phyloP scores from a whole-genome alignment of 2,888 invertebrate species.

The Augiades crinisus region DNA sequence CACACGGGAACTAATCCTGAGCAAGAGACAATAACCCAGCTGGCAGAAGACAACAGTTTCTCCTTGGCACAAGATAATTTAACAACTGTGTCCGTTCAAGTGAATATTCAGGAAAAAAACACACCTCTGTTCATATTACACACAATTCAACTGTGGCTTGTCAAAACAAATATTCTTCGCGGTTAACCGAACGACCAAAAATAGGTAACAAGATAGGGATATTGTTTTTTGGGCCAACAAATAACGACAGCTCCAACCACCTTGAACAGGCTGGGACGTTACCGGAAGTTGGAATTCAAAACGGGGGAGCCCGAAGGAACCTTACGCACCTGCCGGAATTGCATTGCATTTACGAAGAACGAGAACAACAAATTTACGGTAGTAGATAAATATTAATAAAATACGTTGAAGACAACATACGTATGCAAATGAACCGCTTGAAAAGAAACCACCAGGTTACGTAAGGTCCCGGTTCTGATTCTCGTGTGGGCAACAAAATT shows the following conservation, averaged over 20 bases:
- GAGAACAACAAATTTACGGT: too few species aligned
- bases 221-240: not conserved
- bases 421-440: too few species aligned
- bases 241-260: not conserved
- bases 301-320: slow-evolving; percentile 7
- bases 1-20: too few species aligned
- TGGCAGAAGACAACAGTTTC: too few species aligned
- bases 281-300: slow-evolving; percentile 29
- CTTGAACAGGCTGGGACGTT: not conserved
- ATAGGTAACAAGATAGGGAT: not conserved
- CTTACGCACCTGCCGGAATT: slow-evolving; percentile 20
- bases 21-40: too few species aligned
- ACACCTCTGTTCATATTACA: not conserved
- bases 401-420: not conserved
- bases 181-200: not conserved
- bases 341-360: too few species aligned
- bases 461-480: too few species aligned
- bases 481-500: too few species aligned
- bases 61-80: too few species aligned
- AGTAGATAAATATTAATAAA: not conserved
- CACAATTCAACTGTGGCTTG: not conserved
- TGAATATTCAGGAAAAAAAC: not conserved
- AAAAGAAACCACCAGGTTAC: too few species aligned
- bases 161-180: not conserved
- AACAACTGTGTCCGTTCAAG: not conserved